These are phyloP conservation scores for Fistularia tabacaria DNA, from an alignment of 2,797 vertebrate species.

Conservation along the genomic window DNA sequence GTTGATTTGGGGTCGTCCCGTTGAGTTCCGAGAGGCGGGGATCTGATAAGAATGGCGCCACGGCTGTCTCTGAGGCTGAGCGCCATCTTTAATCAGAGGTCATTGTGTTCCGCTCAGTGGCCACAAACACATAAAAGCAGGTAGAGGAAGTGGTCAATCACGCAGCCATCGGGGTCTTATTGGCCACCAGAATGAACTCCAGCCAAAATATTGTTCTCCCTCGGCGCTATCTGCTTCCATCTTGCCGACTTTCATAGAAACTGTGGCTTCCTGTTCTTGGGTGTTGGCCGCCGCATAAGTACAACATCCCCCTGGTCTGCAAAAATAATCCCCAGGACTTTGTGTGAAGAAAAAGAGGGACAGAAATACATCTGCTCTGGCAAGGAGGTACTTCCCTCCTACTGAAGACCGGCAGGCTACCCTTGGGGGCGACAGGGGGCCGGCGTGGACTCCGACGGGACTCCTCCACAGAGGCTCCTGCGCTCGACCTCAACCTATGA, in stretches of 20 bases:
- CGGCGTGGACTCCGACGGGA: slow-evolving; percentile 11
- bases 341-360: slow-evolving; percentile 73
- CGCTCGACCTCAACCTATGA: neutral
- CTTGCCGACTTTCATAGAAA: slow-evolving; percentile 84
- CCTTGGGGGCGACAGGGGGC: slow-evolving; percentile 43
- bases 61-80: slow-evolving; percentile 53
- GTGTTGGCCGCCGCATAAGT: slow-evolving; percentile 74
- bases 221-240: slow-evolving; percentile 83
- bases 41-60: slow-evolving; percentile 76
- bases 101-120: slow-evolving; percentile 68
- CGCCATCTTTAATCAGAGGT: slow-evolving; percentile 74
- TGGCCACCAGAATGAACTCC: slow-evolving; percentile 73
- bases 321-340: slow-evolving; percentile 85
- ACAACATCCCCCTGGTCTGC: slow-evolving; percentile 80
- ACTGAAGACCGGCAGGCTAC: slow-evolving; percentile 38
- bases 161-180: slow-evolving; percentile 69
- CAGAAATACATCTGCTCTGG: slow-evolving; percentile 81
- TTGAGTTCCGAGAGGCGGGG: slow-evolving; percentile 52
- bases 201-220: slow-evolving; percentile 77
- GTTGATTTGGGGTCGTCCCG: slow-evolving; percentile 56
- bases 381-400: slow-evolving; percentile 55
- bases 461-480: neutral
- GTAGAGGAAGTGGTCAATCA: slow-evolving; percentile 78
- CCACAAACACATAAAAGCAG: slow-evolving; percentile 68
- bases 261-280: slow-evolving; percentile 88